Evolutionary conservation across 2,888 invertebrate genomes (phyloP).

Genomic region (Tipula vernalis): DNA sequence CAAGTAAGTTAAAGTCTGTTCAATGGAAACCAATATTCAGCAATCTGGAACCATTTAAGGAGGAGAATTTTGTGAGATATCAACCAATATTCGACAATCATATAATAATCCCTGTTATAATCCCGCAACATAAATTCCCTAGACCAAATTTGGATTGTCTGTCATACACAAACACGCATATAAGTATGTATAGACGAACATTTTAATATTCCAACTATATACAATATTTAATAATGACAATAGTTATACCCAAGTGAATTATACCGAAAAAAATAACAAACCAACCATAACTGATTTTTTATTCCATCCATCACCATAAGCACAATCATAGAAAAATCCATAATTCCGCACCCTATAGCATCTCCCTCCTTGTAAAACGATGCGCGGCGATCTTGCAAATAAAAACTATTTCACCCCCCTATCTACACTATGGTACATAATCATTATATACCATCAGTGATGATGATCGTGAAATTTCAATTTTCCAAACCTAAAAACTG

Average conservation of each 20-base stretch:
- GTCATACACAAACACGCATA: background rate
- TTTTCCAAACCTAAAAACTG: background rate
- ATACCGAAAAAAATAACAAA: background rate
- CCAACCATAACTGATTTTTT: background rate
- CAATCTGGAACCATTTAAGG: no score
- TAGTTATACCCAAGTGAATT: background rate
- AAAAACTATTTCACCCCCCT: background rate
- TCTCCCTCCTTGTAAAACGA: background rate
- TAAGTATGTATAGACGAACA: background rate
- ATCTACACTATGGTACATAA: background rate
- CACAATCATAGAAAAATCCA: background rate
- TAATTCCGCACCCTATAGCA: background rate
- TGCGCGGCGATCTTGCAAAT: background rate
- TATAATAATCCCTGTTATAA: background rate
- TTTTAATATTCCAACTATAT: background rate
- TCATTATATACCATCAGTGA: background rate
- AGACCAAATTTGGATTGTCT: background rate
- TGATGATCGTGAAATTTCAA: slow-evolving; percentile 4
- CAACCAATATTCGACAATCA: background rate
- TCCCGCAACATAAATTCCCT: background rate
- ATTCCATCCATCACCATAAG: background rate
- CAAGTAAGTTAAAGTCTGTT: no score
- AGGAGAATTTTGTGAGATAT: no score
- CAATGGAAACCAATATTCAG: no score
- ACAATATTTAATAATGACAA: background rate